phyloP scores from a whole-genome alignment of 2,888 invertebrate species.

The Xestia ashworthii region DNA sequence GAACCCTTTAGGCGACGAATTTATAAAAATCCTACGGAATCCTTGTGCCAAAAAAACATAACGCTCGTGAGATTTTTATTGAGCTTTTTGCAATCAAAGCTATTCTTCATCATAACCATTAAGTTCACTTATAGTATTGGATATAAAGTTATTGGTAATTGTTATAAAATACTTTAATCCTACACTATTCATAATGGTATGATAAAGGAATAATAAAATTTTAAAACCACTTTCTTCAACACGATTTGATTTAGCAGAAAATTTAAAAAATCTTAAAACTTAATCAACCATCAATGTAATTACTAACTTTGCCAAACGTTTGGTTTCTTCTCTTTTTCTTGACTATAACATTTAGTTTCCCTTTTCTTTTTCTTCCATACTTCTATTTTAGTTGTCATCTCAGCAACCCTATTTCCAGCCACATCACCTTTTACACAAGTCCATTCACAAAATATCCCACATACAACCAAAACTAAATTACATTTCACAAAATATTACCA shows the following conservation, averaged over 20 bases:
- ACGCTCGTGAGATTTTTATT: background rate
- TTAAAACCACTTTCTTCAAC: background rate
- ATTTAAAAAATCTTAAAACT: no score
- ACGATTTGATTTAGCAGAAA: background rate
- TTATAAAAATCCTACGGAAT: background rate
- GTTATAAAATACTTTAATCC: background rate
- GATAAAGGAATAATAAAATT: background rate
- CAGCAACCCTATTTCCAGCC: background rate
- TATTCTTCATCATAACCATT: background rate
- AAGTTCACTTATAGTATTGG: background rate
- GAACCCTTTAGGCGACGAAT: background rate
- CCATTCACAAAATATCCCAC: background rate
- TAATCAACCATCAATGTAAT: no score
- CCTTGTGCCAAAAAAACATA: background rate
- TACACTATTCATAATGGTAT: background rate
- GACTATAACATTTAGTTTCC: no score
- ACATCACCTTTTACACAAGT: no score
- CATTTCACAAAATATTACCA: constrained; percentile 6
- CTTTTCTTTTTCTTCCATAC: background rate
- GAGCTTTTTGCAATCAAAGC: background rate
- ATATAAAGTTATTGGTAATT: background rate
- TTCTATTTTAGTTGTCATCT: background rate
- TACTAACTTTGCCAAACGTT: background rate
- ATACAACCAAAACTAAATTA: background rate
- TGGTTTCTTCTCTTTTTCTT: background rate